Percentiles rank a stretch among this genome's conserved stretches.
Evolutionary conservation across 2,797 vertebrate genomes (phyloP).

Genomic region (Babyrousa celebensis): DNA sequence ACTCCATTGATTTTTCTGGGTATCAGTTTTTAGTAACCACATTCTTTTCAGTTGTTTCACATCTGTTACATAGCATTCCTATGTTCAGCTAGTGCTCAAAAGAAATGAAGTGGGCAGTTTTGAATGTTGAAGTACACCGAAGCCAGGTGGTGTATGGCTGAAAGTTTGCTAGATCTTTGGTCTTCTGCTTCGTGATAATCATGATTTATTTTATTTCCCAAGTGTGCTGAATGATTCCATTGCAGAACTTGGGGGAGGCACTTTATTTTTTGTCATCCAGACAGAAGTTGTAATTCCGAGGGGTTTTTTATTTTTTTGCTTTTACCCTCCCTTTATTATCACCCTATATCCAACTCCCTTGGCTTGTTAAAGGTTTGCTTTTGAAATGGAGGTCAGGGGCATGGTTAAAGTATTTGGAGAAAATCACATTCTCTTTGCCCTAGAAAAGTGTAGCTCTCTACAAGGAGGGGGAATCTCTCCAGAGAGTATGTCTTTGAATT

Average conservation of each 20-base stretch:
- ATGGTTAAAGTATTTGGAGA: conserved; percentile 65
- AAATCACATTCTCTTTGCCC: conserved; percentile 64
- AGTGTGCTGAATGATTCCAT: conserved; percentile 82
- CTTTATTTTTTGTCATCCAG: conserved; percentile 79
- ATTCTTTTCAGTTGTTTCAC: conserved; percentile 85
- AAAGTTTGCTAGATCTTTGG: conserved; percentile 81
- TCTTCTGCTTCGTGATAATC: conserved; percentile 86
- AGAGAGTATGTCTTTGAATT: conserved; percentile 75
- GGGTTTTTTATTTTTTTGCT: neutral
- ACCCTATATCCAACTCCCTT: neutral
- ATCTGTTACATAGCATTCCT: conserved; percentile 84
- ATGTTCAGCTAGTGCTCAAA: conserved; percentile 79
- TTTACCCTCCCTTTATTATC: neutral
- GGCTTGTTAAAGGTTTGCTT: conserved; percentile 55
- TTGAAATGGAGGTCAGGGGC: conserved; percentile 59
- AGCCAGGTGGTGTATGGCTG: conserved; percentile 72
- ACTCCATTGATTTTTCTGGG: conserved; percentile 9
- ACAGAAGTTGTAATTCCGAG: conserved; percentile 40
- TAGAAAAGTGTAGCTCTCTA: conserved; percentile 68
- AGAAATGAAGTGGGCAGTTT: conserved; percentile 87
- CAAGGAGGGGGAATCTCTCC: conserved; percentile 56
- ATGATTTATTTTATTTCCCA: conserved; percentile 81
- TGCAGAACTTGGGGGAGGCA: conserved; percentile 68
- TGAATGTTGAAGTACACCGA: conserved; percentile 86
- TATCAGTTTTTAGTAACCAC: conserved; percentile 81